Base-by-base conservation (phyloP, 2,113 vertebrate species). In the Urocynchramus pylzowi region DNA sequence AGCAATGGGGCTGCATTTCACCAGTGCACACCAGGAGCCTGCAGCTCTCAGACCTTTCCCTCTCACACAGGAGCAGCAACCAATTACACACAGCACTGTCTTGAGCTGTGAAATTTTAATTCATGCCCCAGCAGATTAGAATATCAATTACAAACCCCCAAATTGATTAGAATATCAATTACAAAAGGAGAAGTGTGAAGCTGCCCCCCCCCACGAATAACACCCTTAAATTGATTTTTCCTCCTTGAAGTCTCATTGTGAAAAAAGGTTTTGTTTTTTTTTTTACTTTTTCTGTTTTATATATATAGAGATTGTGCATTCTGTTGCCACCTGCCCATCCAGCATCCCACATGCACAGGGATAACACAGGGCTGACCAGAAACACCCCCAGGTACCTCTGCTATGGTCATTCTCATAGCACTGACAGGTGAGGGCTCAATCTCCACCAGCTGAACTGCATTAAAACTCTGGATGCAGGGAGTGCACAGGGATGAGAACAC, bases 321-420 rank as follows among this genome's bases (percentile, higher is more conserved):
- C 85, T 74, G 70, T 90, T 96, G 95, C 91, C 93, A 90, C 94
- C 30, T 83, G 39, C 14, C 7, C 49, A 16, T 13, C 4, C 41
- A 52, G n/a, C 93, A 57, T 16, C 45, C 63, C 54, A 47, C 97
- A 92, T 84, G 94, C 97, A 93, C 9, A 56, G 12, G 16, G 33
- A 22, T 3, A 78, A 63, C 89, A 84, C 71, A 35, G 74, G 23
- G 73, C 57, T 75, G 84, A 63, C 13, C 26, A 19, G 74, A 96
- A 95, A 95, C 27, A 83, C 23, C 22, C 54, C 45, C 91, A 42
- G 97, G 97, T 99, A 99, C 99, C 99, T 99, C 99, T 95, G 99
- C 99, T 98, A 99, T 98, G 95, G 99, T 99, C 99, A 99, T 99
- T 99, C 99, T 99, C 99, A 99, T 99, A 98, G 99, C 99, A 99